These are phyloP conservation scores for Eurystomus gularis DNA, from an alignment of 2,113 vertebrate genomes.

Conservation along the genomic window DNA sequence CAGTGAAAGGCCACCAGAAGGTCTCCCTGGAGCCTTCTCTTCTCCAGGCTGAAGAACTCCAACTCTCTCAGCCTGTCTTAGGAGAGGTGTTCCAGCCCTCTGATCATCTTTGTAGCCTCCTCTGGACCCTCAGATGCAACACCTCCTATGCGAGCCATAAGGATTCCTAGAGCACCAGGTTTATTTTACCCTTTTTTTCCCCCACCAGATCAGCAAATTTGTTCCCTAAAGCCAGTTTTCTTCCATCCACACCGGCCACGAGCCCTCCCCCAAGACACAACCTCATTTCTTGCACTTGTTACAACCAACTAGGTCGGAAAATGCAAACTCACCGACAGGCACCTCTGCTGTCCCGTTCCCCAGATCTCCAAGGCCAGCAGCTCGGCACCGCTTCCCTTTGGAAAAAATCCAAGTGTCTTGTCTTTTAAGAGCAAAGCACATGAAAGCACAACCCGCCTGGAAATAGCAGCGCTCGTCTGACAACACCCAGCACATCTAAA, in stretches of 20 bases:
- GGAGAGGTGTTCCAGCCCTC: too few relatives aligned
- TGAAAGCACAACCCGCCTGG: not conserved
- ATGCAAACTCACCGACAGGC: not conserved
- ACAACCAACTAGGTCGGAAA: not conserved
- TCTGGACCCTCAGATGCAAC: too few relatives aligned
- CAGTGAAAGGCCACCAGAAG: too few relatives aligned
- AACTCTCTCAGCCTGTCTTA: too few relatives aligned
- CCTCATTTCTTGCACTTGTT: fast-evolving
- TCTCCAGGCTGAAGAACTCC: too few relatives aligned
- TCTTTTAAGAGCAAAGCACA: not conserved
- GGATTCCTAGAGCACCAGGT: not conserved
- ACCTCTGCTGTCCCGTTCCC: not conserved
- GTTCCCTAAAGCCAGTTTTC: not conserved
- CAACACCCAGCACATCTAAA: not conserved
- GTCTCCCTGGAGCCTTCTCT: too few relatives aligned
- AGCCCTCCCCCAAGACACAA: not conserved
- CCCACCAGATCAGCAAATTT: fast-evolving
- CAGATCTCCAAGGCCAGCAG: not conserved
- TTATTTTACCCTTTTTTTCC: not conserved
- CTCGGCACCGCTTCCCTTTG: not conserved
- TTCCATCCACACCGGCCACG: fast-evolving
- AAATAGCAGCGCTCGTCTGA: not conserved
- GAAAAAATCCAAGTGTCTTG: not conserved
- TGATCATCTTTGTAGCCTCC: too few relatives aligned
- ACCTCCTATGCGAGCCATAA: not conserved